Evolutionary conservation across 2,113 vertebrate genomes (phyloP), one percentile per base, ranked within the genome.

Genomic region (Nettapus auritus): DNA sequence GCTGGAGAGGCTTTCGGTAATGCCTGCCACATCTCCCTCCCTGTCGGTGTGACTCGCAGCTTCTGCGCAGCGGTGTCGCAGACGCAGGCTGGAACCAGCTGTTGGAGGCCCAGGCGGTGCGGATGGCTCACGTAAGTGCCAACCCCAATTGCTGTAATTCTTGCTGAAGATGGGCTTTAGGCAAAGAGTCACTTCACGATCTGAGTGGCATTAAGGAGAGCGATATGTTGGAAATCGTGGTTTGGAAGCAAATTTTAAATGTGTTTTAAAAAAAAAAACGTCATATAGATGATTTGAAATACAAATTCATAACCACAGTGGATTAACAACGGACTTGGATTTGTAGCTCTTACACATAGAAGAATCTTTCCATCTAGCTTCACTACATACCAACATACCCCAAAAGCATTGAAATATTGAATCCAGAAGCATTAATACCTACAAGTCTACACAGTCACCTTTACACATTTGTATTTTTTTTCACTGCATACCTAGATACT

Each of bases 71-170:
- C 28, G 31, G 64, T 3, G 56, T 3, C 36, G n/a, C 66, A 64
- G 84, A 48, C 42, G 25, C 2, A 6, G 42, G 40, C 83, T 86
- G 80, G 64, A 40, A 73, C 13, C 31, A 60, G 33, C 75, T 88
- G 59, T 22, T 55, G 36, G 4, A 66, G 52, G 71, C 15, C 5
- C 50, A 52, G 71, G 70, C 0, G 0, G n/a, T 1, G 1, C 5
- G 0, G 48, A 21, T 53, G 53, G 38, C 25, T 67, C n/a, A 44
- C 38, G 74, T 79, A 79, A 69, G 70, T 8, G n/a, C 53, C 60
- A 76, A 84, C 44, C 46, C 69, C 42, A 79, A 53, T 2, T 40
- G 23, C 40, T 4, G 1, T 40, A 66, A 64, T 36, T 81, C 42
- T 79, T 46, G 31, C 52, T 62, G 55, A 71, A 55, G 42, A 70